Conservation (phyloP, 1,140 invertebrate species). For the Tenebrio molitor region DNA sequence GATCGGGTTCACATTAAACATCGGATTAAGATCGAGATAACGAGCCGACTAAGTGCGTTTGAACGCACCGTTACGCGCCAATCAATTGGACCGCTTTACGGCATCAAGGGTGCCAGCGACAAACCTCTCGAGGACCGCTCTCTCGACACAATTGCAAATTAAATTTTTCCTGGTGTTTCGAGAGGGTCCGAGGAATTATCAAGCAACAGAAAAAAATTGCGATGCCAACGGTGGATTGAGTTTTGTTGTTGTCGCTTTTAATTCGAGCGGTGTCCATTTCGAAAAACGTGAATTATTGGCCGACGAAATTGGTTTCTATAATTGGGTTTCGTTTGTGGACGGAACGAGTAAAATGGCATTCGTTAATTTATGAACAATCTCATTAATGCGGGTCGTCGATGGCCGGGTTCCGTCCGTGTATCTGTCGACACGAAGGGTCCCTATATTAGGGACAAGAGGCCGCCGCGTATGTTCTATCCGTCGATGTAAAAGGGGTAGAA, state of each 20-base stretch:
- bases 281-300: slow-evolving; percentile 33
- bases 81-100: too few species aligned
- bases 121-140: too few species aligned
- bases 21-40: slow-evolving; percentile 32
- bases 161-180: too few species aligned
- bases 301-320: slow-evolving; percentile 37
- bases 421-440: slow-evolving; percentile 31
- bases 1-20: slow-evolving; percentile 32
- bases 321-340: slow-evolving; percentile 30
- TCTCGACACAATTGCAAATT: too few species aligned
- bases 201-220: too few species aligned
- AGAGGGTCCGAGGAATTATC: too few species aligned
- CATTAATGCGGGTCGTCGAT: slow-evolving; percentile 23
- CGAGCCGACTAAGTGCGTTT: slow-evolving; percentile 23
- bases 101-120: too few species aligned
- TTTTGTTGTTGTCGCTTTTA: neutral
- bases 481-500: slow-evolving; percentile 34
- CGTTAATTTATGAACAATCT: slow-evolving; percentile 34
- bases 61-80: slow-evolving; percentile 13
- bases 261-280: slow-evolving; percentile 3
- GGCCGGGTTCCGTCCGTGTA: neutral
- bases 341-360: slow-evolving; percentile 19
- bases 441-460: slow-evolving; percentile 29
- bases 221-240: too few species aligned
- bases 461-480: slow-evolving; percentile 20